These are phyloP conservation scores for Antennarius maculatus DNA, from an alignment of 2,797 vertebrate species.

Conservation along the genomic window DNA sequence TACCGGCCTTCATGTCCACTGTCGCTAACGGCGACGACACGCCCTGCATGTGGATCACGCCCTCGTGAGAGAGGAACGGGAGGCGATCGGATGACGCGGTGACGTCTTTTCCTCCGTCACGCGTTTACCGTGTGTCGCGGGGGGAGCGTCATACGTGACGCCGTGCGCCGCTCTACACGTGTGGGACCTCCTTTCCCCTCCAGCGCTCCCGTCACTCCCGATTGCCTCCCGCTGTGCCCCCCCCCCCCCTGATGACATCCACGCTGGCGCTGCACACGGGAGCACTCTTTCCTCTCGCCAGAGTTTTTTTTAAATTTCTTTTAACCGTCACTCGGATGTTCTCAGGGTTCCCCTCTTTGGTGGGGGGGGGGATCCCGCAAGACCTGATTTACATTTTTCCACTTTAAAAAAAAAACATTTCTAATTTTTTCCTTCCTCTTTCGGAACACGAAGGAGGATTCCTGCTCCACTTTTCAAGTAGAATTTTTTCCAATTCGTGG, in stretches of 20 bases:
- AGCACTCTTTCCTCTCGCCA: constrained; percentile 43
- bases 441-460: constrained; percentile 9
- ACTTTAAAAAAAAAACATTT: neutral
- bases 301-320: constrained; percentile 25
- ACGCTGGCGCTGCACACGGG: constrained; percentile 40
- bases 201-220: no score
- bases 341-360: constrained; percentile 46
- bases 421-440: neutral
- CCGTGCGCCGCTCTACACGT: constrained; percentile 26
- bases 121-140: constrained; percentile 23
- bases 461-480: no score
- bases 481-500: neutral
- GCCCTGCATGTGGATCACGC: no score
- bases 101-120: no score
- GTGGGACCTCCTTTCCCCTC: constrained; percentile 4
- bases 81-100: no score
- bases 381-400: constrained; percentile 15
- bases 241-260: no score
- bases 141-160: constrained; percentile 41
- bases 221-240: no score
- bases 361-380: constrained; percentile 34
- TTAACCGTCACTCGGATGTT: constrained; percentile 46
- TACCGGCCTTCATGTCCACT: no score
- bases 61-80: no score
- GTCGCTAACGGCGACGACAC: no score